phyloP scores from a whole-genome alignment of 1,140 invertebrate species.

The Helicoverpa zea region DNA sequence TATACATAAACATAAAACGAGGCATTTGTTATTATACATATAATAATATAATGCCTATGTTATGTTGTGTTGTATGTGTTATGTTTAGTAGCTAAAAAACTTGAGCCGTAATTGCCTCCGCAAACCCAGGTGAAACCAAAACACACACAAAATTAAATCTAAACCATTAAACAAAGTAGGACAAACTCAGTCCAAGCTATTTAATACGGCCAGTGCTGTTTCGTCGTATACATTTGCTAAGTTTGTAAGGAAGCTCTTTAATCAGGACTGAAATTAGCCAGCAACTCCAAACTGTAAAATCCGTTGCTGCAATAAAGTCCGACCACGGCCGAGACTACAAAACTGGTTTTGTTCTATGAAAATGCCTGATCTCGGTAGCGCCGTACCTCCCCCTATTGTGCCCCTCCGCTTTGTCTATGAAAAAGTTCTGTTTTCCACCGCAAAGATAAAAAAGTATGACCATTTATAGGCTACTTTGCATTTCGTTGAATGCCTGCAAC shows the following conservation, averaged over 20 bases:
- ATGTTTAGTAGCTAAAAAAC: background rate
- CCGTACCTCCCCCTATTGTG: slow-evolving; percentile 60
- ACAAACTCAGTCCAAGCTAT: slow-evolving; percentile 23
- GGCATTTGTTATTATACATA: too few species aligned
- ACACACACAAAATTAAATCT: slow-evolving; percentile 6
- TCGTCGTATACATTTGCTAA: slow-evolving; percentile 27
- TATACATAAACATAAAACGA: too few species aligned
- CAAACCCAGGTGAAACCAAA: background rate
- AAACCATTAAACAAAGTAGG: slow-evolving; percentile 16
- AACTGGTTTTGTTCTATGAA: slow-evolving; percentile 63
- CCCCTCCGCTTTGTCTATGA: slow-evolving; percentile 58
- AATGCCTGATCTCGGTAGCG: slow-evolving; percentile 64
- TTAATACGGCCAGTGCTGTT: slow-evolving; percentile 34
- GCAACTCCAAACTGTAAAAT: slow-evolving; percentile 45
- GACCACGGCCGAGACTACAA: slow-evolving; percentile 45
- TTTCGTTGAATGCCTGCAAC: slow-evolving; percentile 25
- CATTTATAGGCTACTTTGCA: slow-evolving; percentile 30
- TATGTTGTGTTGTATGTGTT: too few species aligned
- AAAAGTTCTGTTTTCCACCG: slow-evolving; percentile 61
- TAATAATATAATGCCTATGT: too few species aligned
- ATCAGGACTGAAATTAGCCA: slow-evolving; percentile 45
- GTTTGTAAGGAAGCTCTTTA: slow-evolving; percentile 48
- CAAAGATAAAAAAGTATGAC: slow-evolving; percentile 47
- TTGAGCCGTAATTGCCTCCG: background rate
- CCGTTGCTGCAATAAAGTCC: slow-evolving; percentile 43